Base-by-base conservation (phyloP, 2,797 vertebrate species). In the Esox masquinongy region DNA sequence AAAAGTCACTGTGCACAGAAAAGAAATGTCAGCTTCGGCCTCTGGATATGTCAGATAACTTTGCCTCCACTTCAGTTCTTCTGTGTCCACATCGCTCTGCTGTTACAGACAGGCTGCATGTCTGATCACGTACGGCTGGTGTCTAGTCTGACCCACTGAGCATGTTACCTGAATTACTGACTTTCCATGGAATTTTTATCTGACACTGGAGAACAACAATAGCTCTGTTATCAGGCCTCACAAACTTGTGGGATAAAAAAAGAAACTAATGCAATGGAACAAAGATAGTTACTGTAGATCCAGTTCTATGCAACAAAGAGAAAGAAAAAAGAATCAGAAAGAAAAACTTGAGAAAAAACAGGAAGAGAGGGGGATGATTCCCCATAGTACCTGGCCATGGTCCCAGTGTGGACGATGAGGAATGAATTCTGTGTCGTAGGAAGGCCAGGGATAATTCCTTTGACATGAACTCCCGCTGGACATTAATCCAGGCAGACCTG, bases 341-440 rank as follows among this genome's bases (percentile, higher is more conserved):
- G 47, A 74, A 43, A 31, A 77, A 74, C 7, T 73, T 80, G 67
- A 47, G 64, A 73, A 56, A 9, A 47, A 14, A 74, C 50, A 77
- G 73, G 19, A 69, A 73, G 83, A 84, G 64, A 77, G 77, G 78
- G 77, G 84, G 82, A 70, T 14, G 63, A 73, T 70, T 82, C 59
- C 83, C 78, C 76, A 83, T 85, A 74, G 84, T 94, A 94, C 93
- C 94, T 94, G 90, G 73, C 82, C 83, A 76, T 39, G 85, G 75
- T 92, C 91, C 88, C 76, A 74, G 74, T 79, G 81, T 61, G 17
- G 82, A 79, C 77, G 31, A 77, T 81, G 84, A 79, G 89, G 90
- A 91, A 92, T 88, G 90, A 91, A 92, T 88, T 85, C 78, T 85
- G 71, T 84, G 84, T 78, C 68, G 81, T 89, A 85, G 85, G 85